These are phyloP conservation scores for Raja brachyura DNA, from an alignment of 2,113 vertebrate genomes.

Conservation along the genomic window DNA sequence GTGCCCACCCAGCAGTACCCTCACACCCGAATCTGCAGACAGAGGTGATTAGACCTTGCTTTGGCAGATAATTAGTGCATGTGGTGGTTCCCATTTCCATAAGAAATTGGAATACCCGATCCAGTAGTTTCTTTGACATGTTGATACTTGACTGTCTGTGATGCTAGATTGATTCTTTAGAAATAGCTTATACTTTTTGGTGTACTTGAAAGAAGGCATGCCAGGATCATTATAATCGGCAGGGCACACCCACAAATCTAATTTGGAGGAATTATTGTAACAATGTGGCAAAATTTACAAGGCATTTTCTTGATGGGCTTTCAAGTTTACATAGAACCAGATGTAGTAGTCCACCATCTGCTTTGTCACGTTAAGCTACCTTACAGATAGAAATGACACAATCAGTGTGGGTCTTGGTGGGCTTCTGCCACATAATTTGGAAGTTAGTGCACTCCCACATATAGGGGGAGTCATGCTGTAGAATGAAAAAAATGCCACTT, in stretches of 20 bases:
- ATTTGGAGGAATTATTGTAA: neutral
- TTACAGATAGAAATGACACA: neutral
- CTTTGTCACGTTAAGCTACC: neutral
- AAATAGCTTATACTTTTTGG: neutral
- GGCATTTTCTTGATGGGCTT: neutral
- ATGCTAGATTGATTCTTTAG: neutral
- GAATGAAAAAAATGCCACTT: neutral
- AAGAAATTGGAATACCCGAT: conserved; percentile 32
- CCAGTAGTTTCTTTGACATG: conserved; percentile 15
- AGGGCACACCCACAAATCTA: neutral
- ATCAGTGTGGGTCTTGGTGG: neutral
- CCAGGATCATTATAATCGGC: neutral
- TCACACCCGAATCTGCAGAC: conserved; percentile 35
- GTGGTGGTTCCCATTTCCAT: conserved; percentile 35
- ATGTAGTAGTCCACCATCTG: neutral
- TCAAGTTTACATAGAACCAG: neutral
- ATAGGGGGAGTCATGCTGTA: neutral
- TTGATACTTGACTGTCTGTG: conserved; percentile 21
- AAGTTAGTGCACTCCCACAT: neutral
- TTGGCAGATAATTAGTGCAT: conserved; percentile 37
- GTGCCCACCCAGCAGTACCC: conserved; percentile 36
- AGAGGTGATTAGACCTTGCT: conserved; percentile 36
- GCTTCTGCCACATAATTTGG: neutral
- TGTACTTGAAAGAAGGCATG: conserved; percentile 16
- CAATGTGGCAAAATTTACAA: neutral